Conservation (phyloP, 2,888 invertebrate genomes). For the Prosapia bicincta region DNA sequence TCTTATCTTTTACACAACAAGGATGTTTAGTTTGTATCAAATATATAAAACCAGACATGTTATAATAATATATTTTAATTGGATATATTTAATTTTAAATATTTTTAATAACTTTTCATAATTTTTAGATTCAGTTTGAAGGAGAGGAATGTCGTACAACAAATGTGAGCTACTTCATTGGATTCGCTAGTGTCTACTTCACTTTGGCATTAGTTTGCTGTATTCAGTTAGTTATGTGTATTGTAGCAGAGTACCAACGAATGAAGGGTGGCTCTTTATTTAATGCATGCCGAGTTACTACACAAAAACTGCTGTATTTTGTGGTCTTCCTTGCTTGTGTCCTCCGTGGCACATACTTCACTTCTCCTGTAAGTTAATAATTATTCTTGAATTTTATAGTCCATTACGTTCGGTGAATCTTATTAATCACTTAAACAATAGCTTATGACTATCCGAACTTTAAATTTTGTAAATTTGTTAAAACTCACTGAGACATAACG, state of each 20-base stretch:
- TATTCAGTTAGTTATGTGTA: slow-evolving; percentile 79
- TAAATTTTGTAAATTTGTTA: too few relatives aligned
- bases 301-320: slow-evolving; percentile 84
- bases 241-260: slow-evolving; percentile 75
- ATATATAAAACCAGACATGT: too few relatives aligned
- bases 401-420: too few relatives aligned
- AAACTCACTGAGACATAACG: too few relatives aligned
- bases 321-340: slow-evolving; percentile 82
- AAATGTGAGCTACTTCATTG: slow-evolving; percentile 72
- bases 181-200: slow-evolving; percentile 66
- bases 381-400: too few relatives aligned
- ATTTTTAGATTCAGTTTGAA: slow-evolving; percentile 61
- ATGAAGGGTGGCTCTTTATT: slow-evolving; percentile 79
- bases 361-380: slow-evolving; percentile 68
- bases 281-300: slow-evolving; percentile 81
- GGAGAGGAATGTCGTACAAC: slow-evolving; percentile 80
- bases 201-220: slow-evolving; percentile 80
- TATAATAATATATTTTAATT: too few relatives aligned
- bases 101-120: too few relatives aligned
- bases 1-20: too few relatives aligned
- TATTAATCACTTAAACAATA: too few relatives aligned
- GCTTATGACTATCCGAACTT: too few relatives aligned
- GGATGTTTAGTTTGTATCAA: too few relatives aligned
- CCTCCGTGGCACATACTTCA: slow-evolving; percentile 84
- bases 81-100: too few relatives aligned